Evolutionary conservation across 1,140 invertebrate species (phyloP), one percentile per base, ranked within the genome.

Genomic region (Philopotamus ludificatus): DNA sequence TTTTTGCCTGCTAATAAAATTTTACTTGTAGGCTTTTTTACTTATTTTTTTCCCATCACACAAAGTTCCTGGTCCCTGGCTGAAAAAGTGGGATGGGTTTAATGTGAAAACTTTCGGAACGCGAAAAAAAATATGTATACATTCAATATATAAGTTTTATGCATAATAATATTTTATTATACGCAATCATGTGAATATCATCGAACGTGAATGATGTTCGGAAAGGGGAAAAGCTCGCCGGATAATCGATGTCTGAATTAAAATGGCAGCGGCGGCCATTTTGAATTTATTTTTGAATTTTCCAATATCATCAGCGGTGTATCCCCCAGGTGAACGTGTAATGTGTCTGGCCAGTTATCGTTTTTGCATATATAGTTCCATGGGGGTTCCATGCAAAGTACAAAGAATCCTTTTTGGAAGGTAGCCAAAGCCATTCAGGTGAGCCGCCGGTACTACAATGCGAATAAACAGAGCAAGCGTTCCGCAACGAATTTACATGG

Each of bases 401-500:
- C 28, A 12, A 34, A 34, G 12, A 4, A 4, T 34, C 28, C 12
- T 34, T 34, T 34, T 34, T 57, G 54, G 54, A 28, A 4, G 20
- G 20, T 18, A 39, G 15, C 54, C 54, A 57, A 41, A 2, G 20
- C 18, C 39, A n/a, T 57, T 57, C 54, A 57, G 54, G 54, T 57
- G 39, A 20, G 39, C 2, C n/a, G 1, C 34, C 16, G 23, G 9
- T 21, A 10, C 23, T 53, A 34, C 50, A 22, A 18, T 53, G 18
- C 23, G 12, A 39, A 57, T 42, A 57, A 57, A 57, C 42, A 22
- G 54, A 57, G 2, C 54, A 39, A 39, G 28, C 28, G 53, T 39
- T 41, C 22, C 28, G 28, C 34, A 57, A 57, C 54, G 54, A 57
- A 57, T 57, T 57, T 57, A 57, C 54, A 28, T n/a, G 21, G 54